Conservation (phyloP, 2,113 vertebrate species). For the Octodon degus region DNA sequence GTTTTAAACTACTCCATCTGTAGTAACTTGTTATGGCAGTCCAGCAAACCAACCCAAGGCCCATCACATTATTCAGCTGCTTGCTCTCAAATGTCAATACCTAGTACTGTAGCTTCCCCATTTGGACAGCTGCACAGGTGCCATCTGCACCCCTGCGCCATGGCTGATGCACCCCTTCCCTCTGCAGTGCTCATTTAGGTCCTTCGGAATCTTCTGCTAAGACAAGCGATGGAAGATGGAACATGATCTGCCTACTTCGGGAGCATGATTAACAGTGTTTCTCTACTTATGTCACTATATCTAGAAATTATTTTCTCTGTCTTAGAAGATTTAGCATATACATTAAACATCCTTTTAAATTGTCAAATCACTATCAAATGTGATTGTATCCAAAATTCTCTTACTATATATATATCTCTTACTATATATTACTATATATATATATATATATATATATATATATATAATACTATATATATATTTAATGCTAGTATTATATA, state of each 20-base stretch:
- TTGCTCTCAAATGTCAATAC: neutral
- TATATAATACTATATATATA: neutral
- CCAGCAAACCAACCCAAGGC: neutral
- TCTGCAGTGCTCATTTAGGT: neutral
- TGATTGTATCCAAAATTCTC: neutral
- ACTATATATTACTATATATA: neutral
- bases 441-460: neutral
- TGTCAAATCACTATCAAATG: neutral
- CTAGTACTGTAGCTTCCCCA: neutral
- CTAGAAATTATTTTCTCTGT: neutral
- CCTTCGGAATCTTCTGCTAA: neutral
- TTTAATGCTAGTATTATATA: neutral
- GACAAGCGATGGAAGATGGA: constrained; percentile 3
- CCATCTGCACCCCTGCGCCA: neutral
- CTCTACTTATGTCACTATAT: neutral
- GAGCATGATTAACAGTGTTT: neutral
- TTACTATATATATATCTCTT: neutral
- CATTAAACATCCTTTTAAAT: neutral
- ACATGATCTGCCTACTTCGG: neutral
- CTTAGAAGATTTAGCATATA: neutral
- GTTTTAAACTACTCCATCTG: neutral
- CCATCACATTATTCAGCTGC: neutral
- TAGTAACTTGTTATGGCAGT: neutral
- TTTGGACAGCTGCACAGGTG: neutral
- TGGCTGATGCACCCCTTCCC: neutral